Evolutionary conservation across 1,140 invertebrate genomes (phyloP).

Genomic region (Zaprionus lachaisei): DNA sequence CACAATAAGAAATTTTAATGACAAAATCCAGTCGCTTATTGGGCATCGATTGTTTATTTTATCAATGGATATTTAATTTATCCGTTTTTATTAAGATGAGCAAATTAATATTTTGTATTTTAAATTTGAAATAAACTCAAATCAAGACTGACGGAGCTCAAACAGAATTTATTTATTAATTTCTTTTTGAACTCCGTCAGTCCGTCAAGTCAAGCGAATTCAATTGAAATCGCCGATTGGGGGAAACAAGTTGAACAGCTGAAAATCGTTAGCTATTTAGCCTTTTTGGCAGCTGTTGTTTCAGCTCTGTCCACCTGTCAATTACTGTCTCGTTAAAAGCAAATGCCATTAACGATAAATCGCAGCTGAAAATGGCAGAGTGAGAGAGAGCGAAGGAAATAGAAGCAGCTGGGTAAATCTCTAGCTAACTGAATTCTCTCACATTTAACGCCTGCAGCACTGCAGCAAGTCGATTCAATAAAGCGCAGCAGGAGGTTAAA

Average conservation of each 20-base stretch:
- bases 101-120: too few relatives aligned
- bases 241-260: background rate
- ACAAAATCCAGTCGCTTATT: too few relatives aligned
- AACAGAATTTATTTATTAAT: too few relatives aligned
- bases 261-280: slow-evolving; percentile 16
- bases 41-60: too few relatives aligned
- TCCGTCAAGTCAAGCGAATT: background rate
- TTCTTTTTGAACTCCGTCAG: background rate
- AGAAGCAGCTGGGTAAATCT: slow-evolving; percentile 25
- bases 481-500: slow-evolving; percentile 12
- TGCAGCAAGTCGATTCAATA: slow-evolving; percentile 27
- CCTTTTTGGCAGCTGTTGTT: slow-evolving; percentile 16
- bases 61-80: too few relatives aligned
- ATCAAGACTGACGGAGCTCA: too few relatives aligned
- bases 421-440: slow-evolving; percentile 45
- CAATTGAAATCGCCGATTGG: background rate
- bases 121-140: too few relatives aligned
- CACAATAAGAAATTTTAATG: too few relatives aligned
- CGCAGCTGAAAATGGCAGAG: slow-evolving; percentile 24
- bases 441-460: slow-evolving; percentile 50
- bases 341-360: slow-evolving; percentile 52
- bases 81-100: too few relatives aligned
- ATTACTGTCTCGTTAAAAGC: slow-evolving; percentile 46
- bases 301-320: slow-evolving; percentile 31
- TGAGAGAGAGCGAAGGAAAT: background rate